Conservation (phyloP, 2,888 invertebrate genomes). For the Lissocephala sabroskyi region DNA sequence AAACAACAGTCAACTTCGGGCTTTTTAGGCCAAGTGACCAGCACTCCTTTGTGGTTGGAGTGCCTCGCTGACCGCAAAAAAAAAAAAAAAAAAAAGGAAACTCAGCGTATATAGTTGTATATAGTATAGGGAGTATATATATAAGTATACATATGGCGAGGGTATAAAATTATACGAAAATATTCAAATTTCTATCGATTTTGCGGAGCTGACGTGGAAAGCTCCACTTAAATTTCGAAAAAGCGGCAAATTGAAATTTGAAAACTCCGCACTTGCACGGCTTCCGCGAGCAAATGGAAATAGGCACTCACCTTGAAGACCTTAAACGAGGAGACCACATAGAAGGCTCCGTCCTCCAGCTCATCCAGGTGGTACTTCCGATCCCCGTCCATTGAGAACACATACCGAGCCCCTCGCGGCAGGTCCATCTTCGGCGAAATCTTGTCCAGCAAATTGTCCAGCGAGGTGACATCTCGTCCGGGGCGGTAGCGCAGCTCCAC, state of each 20-base stretch:
- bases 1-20: slow-evolving; percentile 21
- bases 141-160: neutral
- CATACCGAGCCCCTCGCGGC: slow-evolving; percentile 89
- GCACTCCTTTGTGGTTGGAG: slow-evolving; percentile 9
- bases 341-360: slow-evolving; percentile 91
- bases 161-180: slow-evolving; percentile 55
- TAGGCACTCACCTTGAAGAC: slow-evolving; percentile 85
- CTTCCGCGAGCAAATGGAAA: too few relatives aligned
- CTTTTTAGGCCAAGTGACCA: slow-evolving; percentile 55
- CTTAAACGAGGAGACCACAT: slow-evolving; percentile 93
- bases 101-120: slow-evolving; percentile 40
- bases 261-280: too few relatives aligned
- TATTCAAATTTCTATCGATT: slow-evolving; percentile 71
- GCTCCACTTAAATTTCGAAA: slow-evolving; percentile 44
- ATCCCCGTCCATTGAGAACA: slow-evolving; percentile 94
- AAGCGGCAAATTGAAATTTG: too few relatives aligned
- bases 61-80: slow-evolving; percentile 48
- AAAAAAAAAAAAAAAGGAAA: slow-evolving; percentile 7
- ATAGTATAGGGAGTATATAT: slow-evolving; percentile 7
- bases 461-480: slow-evolving; percentile 87
- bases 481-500: slow-evolving; percentile 91
- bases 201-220: slow-evolving; percentile 55
- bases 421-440: slow-evolving; percentile 90
- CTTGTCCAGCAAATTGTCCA: slow-evolving; percentile 89
- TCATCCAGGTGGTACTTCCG: slow-evolving; percentile 88